A percentile compares a stretch with the other conserved stretches of the same genome.
Conservation (phyloP, 2,113 vertebrate genomes). For the Progne subis region DNA sequence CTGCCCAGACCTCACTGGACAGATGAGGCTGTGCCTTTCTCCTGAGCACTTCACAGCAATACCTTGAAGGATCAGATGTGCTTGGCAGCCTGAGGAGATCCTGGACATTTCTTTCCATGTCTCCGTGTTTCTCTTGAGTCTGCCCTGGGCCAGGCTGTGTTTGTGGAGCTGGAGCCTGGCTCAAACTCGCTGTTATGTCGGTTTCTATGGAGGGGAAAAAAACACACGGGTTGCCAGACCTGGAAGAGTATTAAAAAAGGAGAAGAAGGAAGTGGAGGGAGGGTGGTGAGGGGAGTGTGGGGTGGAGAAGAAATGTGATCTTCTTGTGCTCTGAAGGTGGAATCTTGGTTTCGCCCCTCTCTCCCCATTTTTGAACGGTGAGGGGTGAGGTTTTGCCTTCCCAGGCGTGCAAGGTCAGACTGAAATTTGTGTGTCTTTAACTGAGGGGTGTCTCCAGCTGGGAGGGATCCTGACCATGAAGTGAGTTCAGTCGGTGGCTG, state of each 20-base stretch:
- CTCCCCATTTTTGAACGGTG: constrained; percentile 2
- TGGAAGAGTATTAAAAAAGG: constrained; percentile 74
- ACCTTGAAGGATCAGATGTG: constrained; percentile 53
- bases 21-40: not conserved
- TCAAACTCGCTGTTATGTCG: constrained; percentile 85
- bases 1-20: not conserved
- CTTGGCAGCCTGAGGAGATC: constrained; percentile 23
- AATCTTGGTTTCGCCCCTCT: constrained; percentile 65
- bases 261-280: not conserved
- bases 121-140: constrained; percentile 8
- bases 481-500: not conserved
- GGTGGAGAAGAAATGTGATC: constrained; percentile 71
- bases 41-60: not conserved
- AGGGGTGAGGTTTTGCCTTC: constrained; percentile 47
- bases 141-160: constrained; percentile 72
- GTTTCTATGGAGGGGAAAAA: constrained; percentile 96
- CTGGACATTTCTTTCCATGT: constrained; percentile 53
- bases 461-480: not conserved
- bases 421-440: not conserved
- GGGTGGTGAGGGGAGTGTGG: not conserved
- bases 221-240: constrained; percentile 80
- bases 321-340: constrained; percentile 75
- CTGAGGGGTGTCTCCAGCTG: not conserved
- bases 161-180: constrained; percentile 89
- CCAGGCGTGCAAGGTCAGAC: not conserved